Conservation (phyloP, 2,113 vertebrate genomes). For the Morone saxatilis region DNA sequence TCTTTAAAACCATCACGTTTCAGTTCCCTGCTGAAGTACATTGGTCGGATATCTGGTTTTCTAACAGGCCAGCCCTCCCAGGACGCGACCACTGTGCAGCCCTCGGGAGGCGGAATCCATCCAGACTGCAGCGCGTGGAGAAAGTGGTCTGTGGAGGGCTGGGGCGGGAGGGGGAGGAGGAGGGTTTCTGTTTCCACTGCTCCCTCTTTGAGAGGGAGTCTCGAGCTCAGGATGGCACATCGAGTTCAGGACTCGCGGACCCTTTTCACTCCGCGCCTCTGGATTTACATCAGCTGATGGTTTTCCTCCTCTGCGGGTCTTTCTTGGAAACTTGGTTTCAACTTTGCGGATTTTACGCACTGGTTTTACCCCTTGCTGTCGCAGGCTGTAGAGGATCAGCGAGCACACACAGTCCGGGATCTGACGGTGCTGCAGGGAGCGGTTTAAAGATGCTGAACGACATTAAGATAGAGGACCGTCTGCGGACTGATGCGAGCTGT, state of each 20-base stretch:
- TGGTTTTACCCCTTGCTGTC: background rate
- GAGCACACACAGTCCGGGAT: background rate
- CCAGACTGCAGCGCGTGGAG: no score
- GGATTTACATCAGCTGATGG: slow-evolving; percentile 17
- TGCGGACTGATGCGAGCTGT: slow-evolving; percentile 84
- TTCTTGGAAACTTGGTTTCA: background rate
- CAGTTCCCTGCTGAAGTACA: no score
- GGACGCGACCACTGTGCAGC: no score
- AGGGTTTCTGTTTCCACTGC: background rate
- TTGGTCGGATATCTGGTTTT: no score
- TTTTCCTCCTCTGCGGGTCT: background rate
- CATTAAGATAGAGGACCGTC: slow-evolving; percentile 64
- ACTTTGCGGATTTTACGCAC: background rate
- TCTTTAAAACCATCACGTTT: no score
- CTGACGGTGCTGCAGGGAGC: background rate
- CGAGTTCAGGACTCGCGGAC: background rate
- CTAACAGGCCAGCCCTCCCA: no score
- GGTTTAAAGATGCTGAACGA: slow-evolving; percentile 89
- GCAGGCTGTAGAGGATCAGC: background rate
- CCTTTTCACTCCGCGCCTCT: background rate
- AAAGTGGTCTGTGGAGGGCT: background rate
- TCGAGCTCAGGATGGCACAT: slow-evolving; percentile 7
- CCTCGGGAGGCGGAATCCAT: no score
- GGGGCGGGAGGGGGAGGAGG: background rate
- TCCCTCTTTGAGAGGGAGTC: background rate